These are phyloP conservation scores for Apodemus sylvaticus DNA, from an alignment of 2,113 vertebrate genomes.

Conservation along the genomic window DNA sequence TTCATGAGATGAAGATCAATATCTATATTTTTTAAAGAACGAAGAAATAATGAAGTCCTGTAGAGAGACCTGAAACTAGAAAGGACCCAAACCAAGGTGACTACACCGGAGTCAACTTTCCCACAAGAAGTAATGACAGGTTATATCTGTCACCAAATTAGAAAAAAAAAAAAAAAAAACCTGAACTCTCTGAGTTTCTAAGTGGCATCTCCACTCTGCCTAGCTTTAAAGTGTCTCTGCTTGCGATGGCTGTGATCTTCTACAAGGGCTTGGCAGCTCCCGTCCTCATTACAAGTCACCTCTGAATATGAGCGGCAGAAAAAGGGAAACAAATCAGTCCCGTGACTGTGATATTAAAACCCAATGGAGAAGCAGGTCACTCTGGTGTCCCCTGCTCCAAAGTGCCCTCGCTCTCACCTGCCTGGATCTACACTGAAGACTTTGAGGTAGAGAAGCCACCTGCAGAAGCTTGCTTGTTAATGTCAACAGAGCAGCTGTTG, in stretches of 20 bases:
- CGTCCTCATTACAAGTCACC: background rate
- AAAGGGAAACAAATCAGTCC: background rate
- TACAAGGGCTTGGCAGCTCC: background rate
- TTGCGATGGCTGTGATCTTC: background rate
- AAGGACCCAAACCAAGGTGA: background rate
- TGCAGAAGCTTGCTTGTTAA: conserved; percentile 60
- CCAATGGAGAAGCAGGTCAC: background rate
- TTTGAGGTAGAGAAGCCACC: background rate
- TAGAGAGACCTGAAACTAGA: background rate
- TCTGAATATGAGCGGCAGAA: background rate
- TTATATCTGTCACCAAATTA: background rate
- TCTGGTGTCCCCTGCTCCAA: conserved; percentile 6
- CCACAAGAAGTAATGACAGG: background rate
- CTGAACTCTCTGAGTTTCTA: background rate
- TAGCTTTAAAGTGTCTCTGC: background rate
- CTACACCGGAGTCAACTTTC: background rate
- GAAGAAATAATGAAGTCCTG: background rate
- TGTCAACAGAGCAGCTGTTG: conserved; percentile 39
- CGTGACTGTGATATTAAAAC: conserved; percentile 20
- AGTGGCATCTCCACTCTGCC: background rate
- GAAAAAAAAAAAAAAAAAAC: background rate
- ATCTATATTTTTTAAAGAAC: background rate
- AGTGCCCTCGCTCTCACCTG: background rate
- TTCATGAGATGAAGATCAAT: background rate
- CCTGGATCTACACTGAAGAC: background rate